Evolutionary conservation across 2,113 vertebrate genomes (phyloP).

Genomic region (Ardeotis arabs): DNA sequence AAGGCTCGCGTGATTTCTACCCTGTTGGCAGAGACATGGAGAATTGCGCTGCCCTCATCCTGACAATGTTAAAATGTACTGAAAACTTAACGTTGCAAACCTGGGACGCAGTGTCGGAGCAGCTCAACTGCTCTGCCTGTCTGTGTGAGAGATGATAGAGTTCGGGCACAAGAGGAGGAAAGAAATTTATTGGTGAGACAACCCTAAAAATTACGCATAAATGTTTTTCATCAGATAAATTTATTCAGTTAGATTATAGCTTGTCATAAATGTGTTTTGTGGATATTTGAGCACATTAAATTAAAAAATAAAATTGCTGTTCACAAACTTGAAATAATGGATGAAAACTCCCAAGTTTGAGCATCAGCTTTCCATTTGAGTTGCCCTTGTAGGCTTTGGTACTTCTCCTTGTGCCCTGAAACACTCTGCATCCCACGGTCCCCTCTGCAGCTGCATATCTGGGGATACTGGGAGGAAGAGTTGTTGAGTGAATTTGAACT

Average conservation of each 20-base stretch:
- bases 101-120: background rate
- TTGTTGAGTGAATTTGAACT: fast-evolving
- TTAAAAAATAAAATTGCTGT: background rate
- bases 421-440: background rate
- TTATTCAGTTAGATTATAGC: background rate
- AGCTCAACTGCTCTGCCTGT: background rate
- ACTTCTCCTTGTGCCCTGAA: background rate
- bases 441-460: fast-evolving
- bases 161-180: background rate
- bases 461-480: background rate
- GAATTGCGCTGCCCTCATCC: background rate
- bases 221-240: background rate
- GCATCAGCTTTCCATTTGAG: background rate
- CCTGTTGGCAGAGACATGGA: background rate
- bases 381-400: background rate
- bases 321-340: background rate
- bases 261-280: background rate
- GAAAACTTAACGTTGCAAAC: fast-evolving
- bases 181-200: background rate
- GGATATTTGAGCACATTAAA: background rate
- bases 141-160: fast-evolving
- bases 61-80: background rate
- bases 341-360: background rate
- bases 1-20: background rate
- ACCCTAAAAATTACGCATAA: background rate